A percentile compares a stretch with the other conserved stretches of the same genome.
Conservation (phyloP, 2,888 invertebrate genomes). For the Euproctis similis region DNA sequence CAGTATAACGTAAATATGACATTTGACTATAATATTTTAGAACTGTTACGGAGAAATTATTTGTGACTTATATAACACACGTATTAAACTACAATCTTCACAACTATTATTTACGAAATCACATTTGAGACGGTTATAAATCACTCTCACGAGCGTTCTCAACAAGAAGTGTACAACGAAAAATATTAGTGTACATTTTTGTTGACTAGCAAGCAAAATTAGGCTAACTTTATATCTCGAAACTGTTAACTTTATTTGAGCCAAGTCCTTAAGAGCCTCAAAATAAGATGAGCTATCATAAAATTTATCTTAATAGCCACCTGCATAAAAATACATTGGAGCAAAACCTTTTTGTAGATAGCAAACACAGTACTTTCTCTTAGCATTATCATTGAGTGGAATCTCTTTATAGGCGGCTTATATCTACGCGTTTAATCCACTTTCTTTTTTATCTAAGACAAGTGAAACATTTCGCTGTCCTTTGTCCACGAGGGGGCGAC, state of each 20-base stretch:
- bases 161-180: too few relatives aligned
- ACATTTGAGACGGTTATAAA: too few relatives aligned
- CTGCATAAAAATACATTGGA: slow-evolving; percentile 35
- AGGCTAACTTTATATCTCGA: background rate
- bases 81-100: too few relatives aligned
- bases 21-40: too few relatives aligned
- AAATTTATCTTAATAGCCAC: slow-evolving; percentile 36
- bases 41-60: too few relatives aligned
- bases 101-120: too few relatives aligned
- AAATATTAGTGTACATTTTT: too few relatives aligned
- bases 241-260: slow-evolving; percentile 8
- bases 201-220: background rate
- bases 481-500: slow-evolving; percentile 53
- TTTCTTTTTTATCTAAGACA: slow-evolving; percentile 60
- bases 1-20: too few relatives aligned
- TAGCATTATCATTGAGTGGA: slow-evolving; percentile 22
- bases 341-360: slow-evolving; percentile 34
- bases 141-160: too few relatives aligned
- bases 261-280: slow-evolving; percentile 15
- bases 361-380: slow-evolving; percentile 26
- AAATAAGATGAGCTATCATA: slow-evolving; percentile 24
- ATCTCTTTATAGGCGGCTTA: slow-evolving; percentile 32
- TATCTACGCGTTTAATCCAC: slow-evolving; percentile 70
- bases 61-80: too few relatives aligned
- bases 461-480: slow-evolving; percentile 49